A percentile compares a stretch with the other conserved stretches of the same genome.
These are phyloP conservation scores for Lasioglossum albipes DNA, from an alignment of 1,140 invertebrate species.

Conservation along the genomic window DNA sequence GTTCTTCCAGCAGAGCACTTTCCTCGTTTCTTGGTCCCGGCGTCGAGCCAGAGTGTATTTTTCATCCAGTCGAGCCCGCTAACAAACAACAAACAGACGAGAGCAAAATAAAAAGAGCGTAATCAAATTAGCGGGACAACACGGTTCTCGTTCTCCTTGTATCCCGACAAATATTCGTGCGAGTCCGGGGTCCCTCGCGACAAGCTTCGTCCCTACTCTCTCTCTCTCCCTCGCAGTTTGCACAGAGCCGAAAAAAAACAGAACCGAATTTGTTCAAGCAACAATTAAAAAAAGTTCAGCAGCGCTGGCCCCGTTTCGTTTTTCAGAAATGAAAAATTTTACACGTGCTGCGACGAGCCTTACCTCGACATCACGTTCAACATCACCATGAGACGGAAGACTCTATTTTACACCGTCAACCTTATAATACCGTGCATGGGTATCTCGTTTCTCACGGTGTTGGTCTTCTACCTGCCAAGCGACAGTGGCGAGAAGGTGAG, in stretches of 20 bases:
- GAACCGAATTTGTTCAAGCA: not conserved
- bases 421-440: slow-evolving; percentile 98
- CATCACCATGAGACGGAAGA: slow-evolving; percentile 98
- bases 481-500: slow-evolving; percentile 99
- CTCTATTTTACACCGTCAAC: slow-evolving; percentile 98
- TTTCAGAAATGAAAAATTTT: slow-evolving; percentile 94
- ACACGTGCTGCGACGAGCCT: slow-evolving; percentile 97
- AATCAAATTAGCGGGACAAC: no score
- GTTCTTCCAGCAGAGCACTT: no score
- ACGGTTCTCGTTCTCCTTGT: no score
- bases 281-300: not conserved
- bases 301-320: slow-evolving; percentile 33
- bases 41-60: no score
- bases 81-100: no score
- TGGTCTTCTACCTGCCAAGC: slow-evolving; percentile 99
- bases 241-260: no score
- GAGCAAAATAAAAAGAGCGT: no score
- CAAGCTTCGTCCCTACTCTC: no score
- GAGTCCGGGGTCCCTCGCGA: not conserved
- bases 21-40: no score
- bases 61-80: no score
- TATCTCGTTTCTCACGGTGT: slow-evolving; percentile 98
- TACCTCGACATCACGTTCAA: slow-evolving; percentile 99
- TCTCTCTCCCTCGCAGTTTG: no score
- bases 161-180: no score